Percentiles rank a stretch among this genome's conserved stretches.
phyloP scores from a whole-genome alignment of 2,888 invertebrate species.

The Xestobium rufovillosum region DNA sequence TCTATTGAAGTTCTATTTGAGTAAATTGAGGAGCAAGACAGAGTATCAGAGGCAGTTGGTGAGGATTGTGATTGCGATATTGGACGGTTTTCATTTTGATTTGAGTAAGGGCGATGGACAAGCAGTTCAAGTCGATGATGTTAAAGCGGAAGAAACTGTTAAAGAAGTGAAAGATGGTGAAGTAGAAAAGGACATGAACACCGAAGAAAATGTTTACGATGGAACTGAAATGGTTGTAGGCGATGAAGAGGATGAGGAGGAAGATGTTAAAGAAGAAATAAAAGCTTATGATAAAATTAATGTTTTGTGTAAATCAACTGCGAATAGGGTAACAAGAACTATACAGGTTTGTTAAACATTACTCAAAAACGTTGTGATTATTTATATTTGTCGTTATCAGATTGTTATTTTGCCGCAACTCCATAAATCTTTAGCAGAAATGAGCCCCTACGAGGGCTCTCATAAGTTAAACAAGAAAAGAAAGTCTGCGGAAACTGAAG shows the following conservation, averaged over 20 bases:
- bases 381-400: constrained; percentile 49
- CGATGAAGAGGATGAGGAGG: constrained; percentile 19
- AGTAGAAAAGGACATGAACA: constrained; percentile 30
- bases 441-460: constrained; percentile 64
- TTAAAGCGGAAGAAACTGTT: constrained; percentile 20
- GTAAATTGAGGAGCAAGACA: constrained; percentile 60
- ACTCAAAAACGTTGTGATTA: constrained; percentile 5
- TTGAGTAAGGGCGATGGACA: constrained; percentile 52
- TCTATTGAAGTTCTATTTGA: constrained; percentile 72
- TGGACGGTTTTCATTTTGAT: constrained; percentile 91
- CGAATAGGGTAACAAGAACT: constrained; percentile 60
- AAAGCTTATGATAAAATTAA: constrained; percentile 44
- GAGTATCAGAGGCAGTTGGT: constrained; percentile 81
- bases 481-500: constrained; percentile 66
- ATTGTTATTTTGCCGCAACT: constrained; percentile 72
- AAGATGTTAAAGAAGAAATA: constrained; percentile 11
- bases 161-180: constrained; percentile 26
- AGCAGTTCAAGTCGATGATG: constrained; percentile 25
- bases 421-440: constrained; percentile 60
- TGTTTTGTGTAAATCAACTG: constrained; percentile 60
- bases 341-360: constrained; percentile 30
- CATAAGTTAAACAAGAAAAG: constrained; percentile 72
- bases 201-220: constrained; percentile 37
- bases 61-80: constrained; percentile 64
- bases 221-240: constrained; percentile 28